Evolutionary conservation across 2,888 invertebrate species (phyloP).

Genomic region (Erebia palarica): DNA sequence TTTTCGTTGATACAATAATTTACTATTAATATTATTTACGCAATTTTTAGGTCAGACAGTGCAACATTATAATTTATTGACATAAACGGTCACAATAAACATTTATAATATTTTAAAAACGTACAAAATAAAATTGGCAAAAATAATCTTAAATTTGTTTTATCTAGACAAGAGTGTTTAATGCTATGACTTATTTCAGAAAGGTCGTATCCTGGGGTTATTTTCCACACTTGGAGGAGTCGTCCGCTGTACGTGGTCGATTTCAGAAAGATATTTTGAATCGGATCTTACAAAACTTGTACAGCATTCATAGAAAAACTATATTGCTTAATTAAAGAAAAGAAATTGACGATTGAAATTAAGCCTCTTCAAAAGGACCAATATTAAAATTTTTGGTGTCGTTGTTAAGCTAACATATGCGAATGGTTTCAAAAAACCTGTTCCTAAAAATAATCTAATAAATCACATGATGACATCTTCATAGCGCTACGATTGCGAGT

Average conservation of each 20-base stretch:
- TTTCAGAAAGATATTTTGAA: neutral
- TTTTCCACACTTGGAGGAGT: too few relatives aligned
- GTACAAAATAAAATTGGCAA: neutral
- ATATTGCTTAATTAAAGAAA: conserved; percentile 1
- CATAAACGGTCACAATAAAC: neutral
- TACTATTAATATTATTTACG: too few relatives aligned
- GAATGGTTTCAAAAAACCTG: conserved; percentile 55
- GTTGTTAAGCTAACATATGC: conserved; percentile 62
- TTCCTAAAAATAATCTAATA: conserved; percentile 55
- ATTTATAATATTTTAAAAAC: neutral
- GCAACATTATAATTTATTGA: neutral
- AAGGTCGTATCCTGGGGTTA: too few relatives aligned
- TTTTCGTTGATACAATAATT: too few relatives aligned
- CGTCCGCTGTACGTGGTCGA: too few relatives aligned
- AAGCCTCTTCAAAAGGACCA: conserved; percentile 40
- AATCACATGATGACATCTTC: conserved; percentile 73
- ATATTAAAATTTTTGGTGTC: conserved; percentile 62
- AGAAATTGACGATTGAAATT: conserved; percentile 17
- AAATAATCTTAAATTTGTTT: neutral
- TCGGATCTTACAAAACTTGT: conserved; percentile 34
- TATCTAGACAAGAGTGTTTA: neutral
- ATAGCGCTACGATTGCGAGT: conserved; percentile 95
- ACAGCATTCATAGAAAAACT: neutral
- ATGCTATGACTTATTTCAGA: conserved; percentile 2
- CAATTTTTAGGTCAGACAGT: neutral